Evolutionary conservation across 2,888 invertebrate species (phyloP).

Genomic region (Chrysodeixis includens): DNA sequence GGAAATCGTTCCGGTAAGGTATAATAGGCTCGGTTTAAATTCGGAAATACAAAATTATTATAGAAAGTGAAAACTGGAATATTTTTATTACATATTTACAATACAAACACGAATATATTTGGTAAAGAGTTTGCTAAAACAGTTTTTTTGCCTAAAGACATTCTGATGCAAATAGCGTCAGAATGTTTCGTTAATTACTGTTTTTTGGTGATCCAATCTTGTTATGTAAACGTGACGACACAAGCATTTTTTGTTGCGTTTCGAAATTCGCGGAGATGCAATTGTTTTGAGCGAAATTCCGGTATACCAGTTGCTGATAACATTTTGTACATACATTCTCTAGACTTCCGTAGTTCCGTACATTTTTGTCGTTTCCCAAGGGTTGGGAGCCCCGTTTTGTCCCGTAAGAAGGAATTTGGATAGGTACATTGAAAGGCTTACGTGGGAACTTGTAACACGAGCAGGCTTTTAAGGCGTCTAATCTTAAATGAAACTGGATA

Average conservation of each 20-base stretch:
- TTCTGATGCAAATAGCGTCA: slow-evolving; percentile 43
- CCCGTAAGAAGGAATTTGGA: not conserved
- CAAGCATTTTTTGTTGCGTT: not conserved
- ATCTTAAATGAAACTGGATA: not conserved
- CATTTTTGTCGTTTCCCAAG: not conserved
- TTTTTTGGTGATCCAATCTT: slow-evolving; percentile 29
- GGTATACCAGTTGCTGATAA: not conserved
- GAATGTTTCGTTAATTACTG: slow-evolving; percentile 16
- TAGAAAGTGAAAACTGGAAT: not conserved
- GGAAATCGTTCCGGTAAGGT: not conserved
- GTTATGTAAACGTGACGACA: slow-evolving; percentile 15
- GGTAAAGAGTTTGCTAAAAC: slow-evolving; percentile 9
- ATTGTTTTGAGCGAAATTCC: not conserved
- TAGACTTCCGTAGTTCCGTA: too few species aligned
- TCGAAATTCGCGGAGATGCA: not conserved
- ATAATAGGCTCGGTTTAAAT: not conserved
- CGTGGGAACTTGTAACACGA: not conserved
- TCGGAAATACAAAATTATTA: not conserved
- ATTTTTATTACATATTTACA: not conserved
- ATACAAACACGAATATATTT: slow-evolving; percentile 2
- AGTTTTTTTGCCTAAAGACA: slow-evolving; percentile 19
- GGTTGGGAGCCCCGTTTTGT: not conserved
- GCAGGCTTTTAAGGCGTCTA: not conserved
- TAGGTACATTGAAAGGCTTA: not conserved
- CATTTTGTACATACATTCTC: not conserved